phyloP scores from a whole-genome alignment of 2,888 invertebrate species.

The Xestia sexstrigata region DNA sequence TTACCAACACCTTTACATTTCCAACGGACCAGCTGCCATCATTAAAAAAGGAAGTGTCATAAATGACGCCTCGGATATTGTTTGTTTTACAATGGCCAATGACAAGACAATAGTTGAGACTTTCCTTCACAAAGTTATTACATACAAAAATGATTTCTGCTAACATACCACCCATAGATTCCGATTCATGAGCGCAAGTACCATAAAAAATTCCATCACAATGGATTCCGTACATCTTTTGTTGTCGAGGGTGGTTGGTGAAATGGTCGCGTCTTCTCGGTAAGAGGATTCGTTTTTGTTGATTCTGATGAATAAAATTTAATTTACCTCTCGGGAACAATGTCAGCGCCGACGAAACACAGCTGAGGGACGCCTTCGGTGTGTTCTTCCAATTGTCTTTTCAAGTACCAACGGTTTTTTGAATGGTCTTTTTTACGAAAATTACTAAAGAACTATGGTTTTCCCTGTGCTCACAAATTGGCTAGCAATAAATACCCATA shows the following conservation, averaged over 20 bases:
- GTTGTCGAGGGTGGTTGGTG: slow-evolving; percentile 79
- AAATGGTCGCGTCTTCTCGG: slow-evolving; percentile 81
- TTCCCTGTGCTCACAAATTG: slow-evolving; percentile 30
- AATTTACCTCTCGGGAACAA: slow-evolving; percentile 70
- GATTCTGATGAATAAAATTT: slow-evolving; percentile 82
- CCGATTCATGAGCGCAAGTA: slow-evolving; percentile 75
- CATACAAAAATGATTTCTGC: slow-evolving; percentile 59
- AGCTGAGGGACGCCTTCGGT: slow-evolving; percentile 48
- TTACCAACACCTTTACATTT: slow-evolving; percentile 72
- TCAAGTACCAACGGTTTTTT: slow-evolving; percentile 57
- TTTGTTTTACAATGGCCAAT: slow-evolving; percentile 79
- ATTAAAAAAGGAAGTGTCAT: slow-evolving; percentile 81
- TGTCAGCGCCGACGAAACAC: slow-evolving; percentile 71
- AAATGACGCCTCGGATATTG: slow-evolving; percentile 81
- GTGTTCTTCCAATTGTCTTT: slow-evolving; percentile 61
- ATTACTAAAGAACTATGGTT: slow-evolving; percentile 47
- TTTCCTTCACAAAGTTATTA: slow-evolving; percentile 70
- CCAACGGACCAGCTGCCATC: slow-evolving; percentile 79
- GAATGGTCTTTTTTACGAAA: slow-evolving; percentile 50
- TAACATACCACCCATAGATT: slow-evolving; percentile 76
- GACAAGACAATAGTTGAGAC: slow-evolving; percentile 72
- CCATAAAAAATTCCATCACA: slow-evolving; percentile 78
- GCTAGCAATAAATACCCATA: slow-evolving; percentile 33
- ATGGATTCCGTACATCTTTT: slow-evolving; percentile 78
- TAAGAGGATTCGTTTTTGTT: slow-evolving; percentile 82